A percentile compares a stretch with the other conserved stretches of the same genome.
Conservation (phyloP, 2,888 invertebrate genomes). For the Himalopsyche tibetana region DNA sequence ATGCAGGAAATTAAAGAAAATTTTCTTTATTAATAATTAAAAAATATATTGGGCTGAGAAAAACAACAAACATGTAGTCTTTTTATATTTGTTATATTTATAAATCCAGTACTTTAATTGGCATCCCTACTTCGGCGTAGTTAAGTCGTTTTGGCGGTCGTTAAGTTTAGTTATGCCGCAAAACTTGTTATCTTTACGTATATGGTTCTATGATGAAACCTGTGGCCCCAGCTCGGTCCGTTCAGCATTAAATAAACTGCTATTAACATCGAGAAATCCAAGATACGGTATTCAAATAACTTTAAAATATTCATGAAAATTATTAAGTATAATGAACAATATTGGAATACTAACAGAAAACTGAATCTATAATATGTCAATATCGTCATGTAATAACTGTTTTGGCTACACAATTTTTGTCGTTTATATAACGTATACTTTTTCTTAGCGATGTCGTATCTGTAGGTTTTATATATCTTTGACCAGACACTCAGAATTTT, state of each 20-base stretch:
- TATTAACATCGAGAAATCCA: neutral
- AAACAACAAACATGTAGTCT: too few species aligned
- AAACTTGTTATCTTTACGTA: conserved; percentile 43
- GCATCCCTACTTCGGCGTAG: neutral
- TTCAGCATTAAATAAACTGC: neutral
- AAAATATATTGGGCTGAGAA: too few species aligned
- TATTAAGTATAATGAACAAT: too few species aligned
- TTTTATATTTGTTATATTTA: too few species aligned
- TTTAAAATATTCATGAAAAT: too few species aligned
- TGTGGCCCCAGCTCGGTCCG: conserved; percentile 4
- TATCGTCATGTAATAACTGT: too few species aligned
- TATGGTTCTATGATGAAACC: conserved; percentile 40
- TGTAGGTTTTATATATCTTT: neutral
- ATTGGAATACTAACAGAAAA: too few species aligned
- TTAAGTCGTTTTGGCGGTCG: conserved; percentile 37
- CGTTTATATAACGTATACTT: too few species aligned
- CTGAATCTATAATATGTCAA: too few species aligned
- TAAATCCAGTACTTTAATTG: neutral
- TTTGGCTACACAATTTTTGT: too few species aligned
- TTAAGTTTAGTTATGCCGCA: conserved; percentile 29
- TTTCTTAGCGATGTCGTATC: neutral
- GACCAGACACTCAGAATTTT: neutral
- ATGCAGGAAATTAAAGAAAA: too few species aligned
- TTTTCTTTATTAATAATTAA: too few species aligned
- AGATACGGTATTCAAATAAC: conserved; percentile 10